Evolutionary conservation across 2,797 vertebrate genomes (phyloP).

Genomic region (Acomys russatus): DNA sequence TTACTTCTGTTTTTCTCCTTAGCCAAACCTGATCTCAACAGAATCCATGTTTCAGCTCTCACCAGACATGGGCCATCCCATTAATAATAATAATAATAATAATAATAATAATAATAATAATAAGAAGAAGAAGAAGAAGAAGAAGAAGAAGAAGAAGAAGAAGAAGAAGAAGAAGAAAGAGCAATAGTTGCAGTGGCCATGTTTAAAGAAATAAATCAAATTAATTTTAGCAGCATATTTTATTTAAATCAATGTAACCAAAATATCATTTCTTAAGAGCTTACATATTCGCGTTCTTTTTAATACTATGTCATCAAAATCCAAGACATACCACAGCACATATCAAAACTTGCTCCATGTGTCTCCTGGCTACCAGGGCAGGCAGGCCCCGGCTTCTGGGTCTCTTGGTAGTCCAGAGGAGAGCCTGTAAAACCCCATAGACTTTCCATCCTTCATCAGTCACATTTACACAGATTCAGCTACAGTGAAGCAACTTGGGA

Average conservation of each 20-base stretch:
- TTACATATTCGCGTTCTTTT: conserved; percentile 6
- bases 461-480: not conserved
- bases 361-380: no score
- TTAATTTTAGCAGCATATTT: not conserved
- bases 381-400: not conserved
- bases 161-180: no score
- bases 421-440: not conserved
- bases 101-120: no score
- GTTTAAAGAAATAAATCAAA: conserved; percentile 5
- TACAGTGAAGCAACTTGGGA: not conserved
- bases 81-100: no score
- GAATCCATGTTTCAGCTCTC: not conserved
- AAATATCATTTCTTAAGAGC: not conserved
- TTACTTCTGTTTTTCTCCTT: no score
- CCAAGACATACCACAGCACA: no score
- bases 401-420: not conserved
- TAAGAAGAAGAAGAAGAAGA: no score
- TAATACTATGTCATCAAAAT: not conserved
- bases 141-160: no score
- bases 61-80: not conserved
- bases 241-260: not conserved
- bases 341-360: not conserved
- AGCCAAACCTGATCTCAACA: not conserved
- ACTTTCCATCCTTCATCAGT: not conserved
- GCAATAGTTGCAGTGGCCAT: no score